Percentiles rank a stretch among this genome's conserved stretches.
These are phyloP conservation scores for Dicyrtomina minuta DNA, from an alignment of 2,888 invertebrate genomes.

Conservation along the genomic window DNA sequence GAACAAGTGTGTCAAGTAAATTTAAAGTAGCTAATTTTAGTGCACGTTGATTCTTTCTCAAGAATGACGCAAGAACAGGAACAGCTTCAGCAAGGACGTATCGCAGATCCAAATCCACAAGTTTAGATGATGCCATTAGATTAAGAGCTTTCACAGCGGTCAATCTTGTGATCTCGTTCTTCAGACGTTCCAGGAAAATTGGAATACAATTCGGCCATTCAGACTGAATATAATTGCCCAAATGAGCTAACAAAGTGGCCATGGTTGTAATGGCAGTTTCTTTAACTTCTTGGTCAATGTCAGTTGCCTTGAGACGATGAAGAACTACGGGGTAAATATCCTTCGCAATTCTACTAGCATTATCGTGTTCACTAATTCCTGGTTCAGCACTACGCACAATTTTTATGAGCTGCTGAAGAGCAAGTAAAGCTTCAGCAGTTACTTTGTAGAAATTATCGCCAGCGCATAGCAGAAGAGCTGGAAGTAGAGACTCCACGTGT, in stretches of 20 bases:
- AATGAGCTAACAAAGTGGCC: constrained; percentile 89
- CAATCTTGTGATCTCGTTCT: constrained; percentile 94
- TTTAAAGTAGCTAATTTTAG: constrained; percentile 87
- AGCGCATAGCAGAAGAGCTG: constrained; percentile 84
- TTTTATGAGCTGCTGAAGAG: constrained; percentile 89
- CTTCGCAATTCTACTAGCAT: constrained; percentile 41
- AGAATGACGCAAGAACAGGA: constrained; percentile 87
- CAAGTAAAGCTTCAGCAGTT: constrained; percentile 90
- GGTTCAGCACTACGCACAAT: constrained; percentile 70
- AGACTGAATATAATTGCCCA: constrained; percentile 64
- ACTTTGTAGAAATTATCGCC: constrained; percentile 98
- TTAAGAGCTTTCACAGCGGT: constrained; percentile 95
- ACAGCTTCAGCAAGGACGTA: constrained; percentile 74
- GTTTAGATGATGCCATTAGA: constrained; percentile 86
- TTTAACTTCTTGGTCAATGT: constrained; percentile 99
- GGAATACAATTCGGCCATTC: constrained; percentile 86
- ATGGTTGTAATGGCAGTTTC: constrained; percentile 96
- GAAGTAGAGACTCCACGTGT: constrained; percentile 75
- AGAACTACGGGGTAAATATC: constrained; percentile 50
- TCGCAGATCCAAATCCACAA: constrained; percentile 57
- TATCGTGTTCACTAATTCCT: constrained; percentile 38
- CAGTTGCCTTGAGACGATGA: constrained; percentile 75
- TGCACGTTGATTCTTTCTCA: constrained; percentile 94
- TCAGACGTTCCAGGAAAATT: constrained; percentile 89
- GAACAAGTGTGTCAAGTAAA: constrained; percentile 82